A percentile compares a stretch with the other conserved stretches of the same genome.
These are phyloP conservation scores for Sialis fuliginosa DNA, from an alignment of 2,888 invertebrate genomes.

Conservation along the genomic window DNA sequence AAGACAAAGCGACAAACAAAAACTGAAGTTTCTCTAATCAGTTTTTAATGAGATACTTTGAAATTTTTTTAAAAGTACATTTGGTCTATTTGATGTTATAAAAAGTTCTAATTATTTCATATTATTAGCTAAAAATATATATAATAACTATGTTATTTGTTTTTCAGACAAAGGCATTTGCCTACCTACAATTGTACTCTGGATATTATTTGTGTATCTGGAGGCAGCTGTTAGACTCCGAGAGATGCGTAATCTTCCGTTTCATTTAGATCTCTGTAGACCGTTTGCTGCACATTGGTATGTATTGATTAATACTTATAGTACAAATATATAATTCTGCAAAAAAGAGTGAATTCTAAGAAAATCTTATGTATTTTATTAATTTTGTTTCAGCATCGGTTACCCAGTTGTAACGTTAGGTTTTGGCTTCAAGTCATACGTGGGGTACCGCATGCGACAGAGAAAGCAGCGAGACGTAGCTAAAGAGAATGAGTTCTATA, in stretches of 20 bases:
- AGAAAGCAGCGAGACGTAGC: constrained; percentile 85
- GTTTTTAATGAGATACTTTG: too few relatives aligned
- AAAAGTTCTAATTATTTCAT: too few relatives aligned
- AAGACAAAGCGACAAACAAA: too few relatives aligned
- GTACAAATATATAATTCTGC: too few relatives aligned
- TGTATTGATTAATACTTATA: constrained; percentile 16
- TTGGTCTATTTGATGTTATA: too few relatives aligned
- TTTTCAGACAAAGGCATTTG: constrained; percentile 55
- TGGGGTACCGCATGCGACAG: constrained; percentile 78
- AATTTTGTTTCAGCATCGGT: constrained; percentile 47
- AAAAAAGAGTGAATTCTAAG: not conserved
- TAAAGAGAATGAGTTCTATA: constrained; percentile 88
- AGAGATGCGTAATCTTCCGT: constrained; percentile 66
- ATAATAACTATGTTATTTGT: not conserved
- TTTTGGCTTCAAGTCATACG: constrained; percentile 86
- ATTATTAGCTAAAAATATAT: too few relatives aligned
- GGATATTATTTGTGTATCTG: constrained; percentile 86
- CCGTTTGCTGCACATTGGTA: constrained; percentile 95
- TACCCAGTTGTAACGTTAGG: constrained; percentile 93
- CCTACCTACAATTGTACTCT: constrained; percentile 83
- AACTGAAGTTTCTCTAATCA: too few relatives aligned
- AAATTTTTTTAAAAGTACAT: too few relatives aligned
- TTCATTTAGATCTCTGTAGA: constrained; percentile 76
- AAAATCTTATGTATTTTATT: not conserved
- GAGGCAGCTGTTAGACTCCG: constrained; percentile 79